These are phyloP conservation scores for Morbakka virulenta DNA, from an alignment of 30 jellyfish, hydroid and myxozoan species.

Conservation along the genomic window DNA sequence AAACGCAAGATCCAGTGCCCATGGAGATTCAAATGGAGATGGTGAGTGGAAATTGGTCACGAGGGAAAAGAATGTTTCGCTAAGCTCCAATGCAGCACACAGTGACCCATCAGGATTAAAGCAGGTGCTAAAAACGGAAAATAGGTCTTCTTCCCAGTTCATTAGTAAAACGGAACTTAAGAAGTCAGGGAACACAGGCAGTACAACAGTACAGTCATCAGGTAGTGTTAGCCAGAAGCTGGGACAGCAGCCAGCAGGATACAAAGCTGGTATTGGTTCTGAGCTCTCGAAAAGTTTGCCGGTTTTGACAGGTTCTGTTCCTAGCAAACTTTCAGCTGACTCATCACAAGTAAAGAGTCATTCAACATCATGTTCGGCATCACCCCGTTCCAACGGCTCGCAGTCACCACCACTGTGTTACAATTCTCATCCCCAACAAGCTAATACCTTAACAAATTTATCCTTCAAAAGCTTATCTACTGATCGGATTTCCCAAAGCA, in stretches of 20 bases:
- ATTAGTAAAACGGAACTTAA: neutral
- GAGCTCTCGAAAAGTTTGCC: neutral
- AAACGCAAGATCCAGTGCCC: neutral
- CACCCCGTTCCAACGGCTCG: neutral
- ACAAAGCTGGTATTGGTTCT: neutral
- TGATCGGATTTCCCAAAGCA: neutral
- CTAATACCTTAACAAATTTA: neutral
- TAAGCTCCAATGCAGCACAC: neutral
- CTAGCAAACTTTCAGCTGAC: neutral
- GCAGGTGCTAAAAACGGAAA: neutral
- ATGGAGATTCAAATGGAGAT: neutral
- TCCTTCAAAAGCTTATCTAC: neutral
- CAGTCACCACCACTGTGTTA: neutral
- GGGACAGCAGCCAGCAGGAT: neutral
- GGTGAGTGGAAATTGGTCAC: neutral
- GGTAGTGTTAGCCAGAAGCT: neutral
- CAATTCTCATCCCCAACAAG: neutral
- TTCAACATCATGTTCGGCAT: neutral
- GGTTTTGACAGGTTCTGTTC: neutral
- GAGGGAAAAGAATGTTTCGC: neutral
- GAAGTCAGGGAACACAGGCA: neutral
- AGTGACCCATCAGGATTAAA: neutral
- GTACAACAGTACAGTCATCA: neutral
- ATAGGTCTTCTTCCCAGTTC: neutral
- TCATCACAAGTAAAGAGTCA: neutral